phyloP scores from a whole-genome alignment of 2,888 invertebrate species.

The Chesias legatella region DNA sequence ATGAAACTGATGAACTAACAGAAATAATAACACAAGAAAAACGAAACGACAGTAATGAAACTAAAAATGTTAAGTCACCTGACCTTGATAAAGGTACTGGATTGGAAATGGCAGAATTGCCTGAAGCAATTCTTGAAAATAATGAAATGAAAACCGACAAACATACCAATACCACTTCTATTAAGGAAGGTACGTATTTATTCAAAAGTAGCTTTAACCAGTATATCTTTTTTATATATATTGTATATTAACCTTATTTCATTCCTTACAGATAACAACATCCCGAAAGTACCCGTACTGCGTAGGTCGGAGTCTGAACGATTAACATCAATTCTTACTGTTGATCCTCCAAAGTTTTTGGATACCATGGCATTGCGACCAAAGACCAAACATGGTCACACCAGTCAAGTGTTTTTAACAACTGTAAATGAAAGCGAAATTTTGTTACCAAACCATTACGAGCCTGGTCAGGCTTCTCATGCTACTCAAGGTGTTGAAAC shows the following conservation, averaged over 20 bases:
- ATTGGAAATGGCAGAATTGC: constrained; percentile 35
- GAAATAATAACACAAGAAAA: constrained; percentile 43
- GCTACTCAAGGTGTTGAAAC: constrained; percentile 17
- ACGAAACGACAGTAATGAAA: constrained; percentile 29
- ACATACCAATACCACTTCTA: constrained; percentile 13
- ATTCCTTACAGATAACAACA: constrained; percentile 62
- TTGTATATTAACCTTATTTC: no score
- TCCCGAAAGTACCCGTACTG: constrained; percentile 63
- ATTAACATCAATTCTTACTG: constrained; percentile 57
- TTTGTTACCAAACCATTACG: constrained; percentile 33
- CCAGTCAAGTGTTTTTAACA: constrained; percentile 82
- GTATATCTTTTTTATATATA: constrained; percentile 10
- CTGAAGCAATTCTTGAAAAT: constrained; percentile 18
- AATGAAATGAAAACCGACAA: constrained; percentile 20
- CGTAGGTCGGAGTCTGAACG: constrained; percentile 75
- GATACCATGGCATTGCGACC: constrained; percentile 92
- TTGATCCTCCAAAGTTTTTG: constrained; percentile 82
- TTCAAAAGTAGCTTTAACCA: not conserved
- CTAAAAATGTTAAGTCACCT: constrained; percentile 33
- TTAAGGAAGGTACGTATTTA: constrained; percentile 39
- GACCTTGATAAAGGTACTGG: constrained; percentile 29
- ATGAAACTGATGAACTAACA: constrained; percentile 36
- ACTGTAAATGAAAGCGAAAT: constrained; percentile 54
- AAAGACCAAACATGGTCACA: constrained; percentile 81
- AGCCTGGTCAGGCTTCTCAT: constrained; percentile 24